These are phyloP conservation scores for Corvus hawaiiensis DNA, from an alignment of 2,113 vertebrate genomes.

Conservation along the genomic window DNA sequence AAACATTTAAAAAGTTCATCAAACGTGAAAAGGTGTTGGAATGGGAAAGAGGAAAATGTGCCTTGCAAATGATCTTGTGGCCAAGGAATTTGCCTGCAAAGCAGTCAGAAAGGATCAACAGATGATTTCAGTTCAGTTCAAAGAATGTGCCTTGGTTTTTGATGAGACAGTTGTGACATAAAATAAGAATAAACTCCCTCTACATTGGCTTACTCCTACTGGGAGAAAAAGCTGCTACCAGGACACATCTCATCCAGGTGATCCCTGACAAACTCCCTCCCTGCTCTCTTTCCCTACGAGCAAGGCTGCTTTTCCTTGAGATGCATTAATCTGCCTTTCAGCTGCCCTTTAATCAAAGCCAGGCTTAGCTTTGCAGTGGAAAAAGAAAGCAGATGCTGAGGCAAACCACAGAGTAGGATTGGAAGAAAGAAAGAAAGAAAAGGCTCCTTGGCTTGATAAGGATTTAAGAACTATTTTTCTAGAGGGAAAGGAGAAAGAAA, in stretches of 20 bases:
- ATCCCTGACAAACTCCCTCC: neutral
- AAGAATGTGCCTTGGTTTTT: neutral
- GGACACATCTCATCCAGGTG: neutral
- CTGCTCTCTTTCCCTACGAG: neutral
- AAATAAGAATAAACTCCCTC: neutral
- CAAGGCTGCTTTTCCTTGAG: neutral
- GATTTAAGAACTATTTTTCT: neutral
- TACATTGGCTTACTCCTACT: neutral
- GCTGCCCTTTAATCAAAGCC: slow-evolving; percentile 29
- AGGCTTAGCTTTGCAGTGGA: neutral
- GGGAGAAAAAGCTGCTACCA: neutral
- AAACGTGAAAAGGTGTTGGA: neutral
- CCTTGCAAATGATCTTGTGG: neutral
- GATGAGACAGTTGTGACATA: neutral
- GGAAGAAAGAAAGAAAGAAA: neutral
- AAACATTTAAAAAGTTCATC: neutral
- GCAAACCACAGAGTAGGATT: neutral
- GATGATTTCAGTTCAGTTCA: neutral
- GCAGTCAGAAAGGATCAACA: neutral
- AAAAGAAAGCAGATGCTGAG: slow-evolving; percentile 37
- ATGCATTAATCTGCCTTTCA: slow-evolving; percentile 17
- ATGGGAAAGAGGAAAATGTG: neutral
- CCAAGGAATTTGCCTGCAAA: neutral
- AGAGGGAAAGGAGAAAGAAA: neutral
- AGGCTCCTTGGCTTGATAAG: slow-evolving; percentile 19